A percentile compares a stretch with the other conserved stretches of the same genome.
Conservation (phyloP, 2,888 invertebrate genomes). For the Cactoblastis cactorum region DNA sequence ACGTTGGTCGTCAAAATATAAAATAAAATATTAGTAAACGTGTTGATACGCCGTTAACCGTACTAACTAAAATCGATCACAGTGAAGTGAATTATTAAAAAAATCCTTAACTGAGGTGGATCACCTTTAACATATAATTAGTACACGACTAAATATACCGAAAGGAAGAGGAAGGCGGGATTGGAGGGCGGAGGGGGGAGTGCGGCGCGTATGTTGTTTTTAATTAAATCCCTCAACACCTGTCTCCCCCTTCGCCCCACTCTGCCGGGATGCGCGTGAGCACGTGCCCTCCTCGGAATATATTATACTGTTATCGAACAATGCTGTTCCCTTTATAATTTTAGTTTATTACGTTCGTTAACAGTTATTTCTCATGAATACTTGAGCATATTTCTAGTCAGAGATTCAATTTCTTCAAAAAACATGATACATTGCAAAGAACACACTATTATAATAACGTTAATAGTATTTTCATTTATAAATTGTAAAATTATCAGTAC, state of each 20-base stretch:
- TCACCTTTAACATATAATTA: conserved; percentile 10
- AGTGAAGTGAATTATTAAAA: not conserved
- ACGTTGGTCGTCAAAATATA: too few relatives aligned
- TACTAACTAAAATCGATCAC: too few relatives aligned
- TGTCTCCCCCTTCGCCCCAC: conserved; percentile 34
- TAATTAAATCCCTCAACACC: conserved; percentile 67
- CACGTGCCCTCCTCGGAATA: conserved; percentile 36
- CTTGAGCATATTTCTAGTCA: too few relatives aligned
- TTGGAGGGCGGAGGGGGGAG: conserved; percentile 7
- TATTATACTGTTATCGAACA: conserved; percentile 12
- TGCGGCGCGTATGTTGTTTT: conserved; percentile 24
- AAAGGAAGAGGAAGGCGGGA: conserved; percentile 5
- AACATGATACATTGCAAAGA: too few relatives aligned
- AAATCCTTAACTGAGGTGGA: not conserved
- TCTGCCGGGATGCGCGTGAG: conserved; percentile 35
- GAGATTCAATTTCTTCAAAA: too few relatives aligned
- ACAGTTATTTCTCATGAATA: too few relatives aligned
- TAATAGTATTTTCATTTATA: too few relatives aligned
- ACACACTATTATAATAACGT: too few relatives aligned
- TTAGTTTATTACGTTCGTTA: not conserved
- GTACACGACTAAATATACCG: conserved; percentile 9
- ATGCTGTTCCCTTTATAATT: conserved; percentile 14
- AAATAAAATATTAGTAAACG: too few relatives aligned
- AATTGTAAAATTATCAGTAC: too few relatives aligned
- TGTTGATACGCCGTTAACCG: too few relatives aligned